phyloP scores from a whole-genome alignment of 2,797 vertebrate genomes.

The Channa striata region DNA sequence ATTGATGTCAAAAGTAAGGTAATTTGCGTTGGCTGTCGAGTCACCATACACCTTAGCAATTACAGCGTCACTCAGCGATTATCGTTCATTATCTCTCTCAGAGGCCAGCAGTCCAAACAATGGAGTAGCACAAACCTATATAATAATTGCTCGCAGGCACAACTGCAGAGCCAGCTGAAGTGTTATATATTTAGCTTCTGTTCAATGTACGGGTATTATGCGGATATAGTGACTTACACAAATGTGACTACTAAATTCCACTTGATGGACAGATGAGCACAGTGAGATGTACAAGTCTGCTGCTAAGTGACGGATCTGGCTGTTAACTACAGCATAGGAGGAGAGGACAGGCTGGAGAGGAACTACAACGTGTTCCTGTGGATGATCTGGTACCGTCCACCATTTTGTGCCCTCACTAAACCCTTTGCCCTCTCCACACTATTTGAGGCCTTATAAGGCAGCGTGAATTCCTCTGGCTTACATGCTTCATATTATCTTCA shows the following conservation, averaged over 20 bases:
- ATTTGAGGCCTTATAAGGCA: constrained; percentile 74
- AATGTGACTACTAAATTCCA: constrained; percentile 73
- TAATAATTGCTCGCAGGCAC: constrained; percentile 82
- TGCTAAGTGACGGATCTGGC: constrained; percentile 46
- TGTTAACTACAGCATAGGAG: constrained; percentile 31
- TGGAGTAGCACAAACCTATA: constrained; percentile 71
- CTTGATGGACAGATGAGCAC: constrained; percentile 71
- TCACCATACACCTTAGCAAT: constrained; percentile 81
- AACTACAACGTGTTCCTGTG: constrained; percentile 8
- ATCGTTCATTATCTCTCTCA: constrained; percentile 81
- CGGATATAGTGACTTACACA: constrained; percentile 67
- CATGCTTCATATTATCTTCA: constrained; percentile 75
- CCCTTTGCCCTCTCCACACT: constrained; percentile 47
- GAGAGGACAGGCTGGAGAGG: constrained; percentile 54
- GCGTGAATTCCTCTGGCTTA: constrained; percentile 64
- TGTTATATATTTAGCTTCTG: constrained; percentile 68
- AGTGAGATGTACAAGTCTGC: constrained; percentile 64
- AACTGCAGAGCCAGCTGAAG: constrained; percentile 62
- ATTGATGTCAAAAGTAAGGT: constrained; percentile 78
- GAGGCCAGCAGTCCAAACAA: constrained; percentile 76
- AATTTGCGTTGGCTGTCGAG: constrained; percentile 75
- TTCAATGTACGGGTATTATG: constrained; percentile 64
- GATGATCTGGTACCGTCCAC: constrained; percentile 53
- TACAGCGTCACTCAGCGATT: constrained; percentile 80
- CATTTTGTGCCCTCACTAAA: constrained; percentile 56